phyloP scores from a whole-genome alignment of 2,797 vertebrate species.

The Oceanodroma leucorhoa region DNA sequence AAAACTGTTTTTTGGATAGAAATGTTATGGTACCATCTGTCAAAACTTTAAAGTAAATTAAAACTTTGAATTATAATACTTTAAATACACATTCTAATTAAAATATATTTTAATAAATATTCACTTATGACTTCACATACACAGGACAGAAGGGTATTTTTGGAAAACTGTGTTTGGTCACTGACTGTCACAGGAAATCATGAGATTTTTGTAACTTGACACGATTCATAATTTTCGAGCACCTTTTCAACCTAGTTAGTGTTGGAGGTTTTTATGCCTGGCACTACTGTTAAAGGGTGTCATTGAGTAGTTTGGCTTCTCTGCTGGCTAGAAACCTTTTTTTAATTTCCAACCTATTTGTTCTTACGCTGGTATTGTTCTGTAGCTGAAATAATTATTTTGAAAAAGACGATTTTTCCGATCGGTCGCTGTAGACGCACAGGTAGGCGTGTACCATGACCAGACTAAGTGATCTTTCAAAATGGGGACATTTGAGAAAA shows the following conservation, averaged over 20 bases:
- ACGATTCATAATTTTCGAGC: neutral
- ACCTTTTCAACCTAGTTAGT: neutral
- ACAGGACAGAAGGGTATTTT: neutral
- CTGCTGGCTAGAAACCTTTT: neutral
- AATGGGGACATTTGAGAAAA: neutral
- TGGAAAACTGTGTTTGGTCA: neutral
- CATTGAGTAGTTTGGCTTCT: neutral
- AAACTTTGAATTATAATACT: neutral
- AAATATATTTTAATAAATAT: neutral
- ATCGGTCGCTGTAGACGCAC: neutral
- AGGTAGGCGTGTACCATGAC: neutral
- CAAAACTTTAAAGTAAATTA: neutral
- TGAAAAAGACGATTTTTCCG: fast-evolving
- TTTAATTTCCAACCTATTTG: neutral
- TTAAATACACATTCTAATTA: neutral
- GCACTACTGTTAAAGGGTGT: neutral
- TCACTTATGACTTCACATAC: neutral
- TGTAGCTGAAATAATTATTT: neutral
- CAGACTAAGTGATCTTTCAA: neutral
- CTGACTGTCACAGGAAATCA: neutral
- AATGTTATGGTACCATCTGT: neutral
- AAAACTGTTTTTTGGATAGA: neutral
- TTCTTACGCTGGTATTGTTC: neutral
- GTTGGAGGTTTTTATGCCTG: neutral
- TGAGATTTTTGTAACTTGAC: neutral